Percentiles rank a stretch among this genome's conserved stretches.
phyloP scores from a whole-genome alignment of 2,113 vertebrate genomes.

The Myotis davidii region DNA sequence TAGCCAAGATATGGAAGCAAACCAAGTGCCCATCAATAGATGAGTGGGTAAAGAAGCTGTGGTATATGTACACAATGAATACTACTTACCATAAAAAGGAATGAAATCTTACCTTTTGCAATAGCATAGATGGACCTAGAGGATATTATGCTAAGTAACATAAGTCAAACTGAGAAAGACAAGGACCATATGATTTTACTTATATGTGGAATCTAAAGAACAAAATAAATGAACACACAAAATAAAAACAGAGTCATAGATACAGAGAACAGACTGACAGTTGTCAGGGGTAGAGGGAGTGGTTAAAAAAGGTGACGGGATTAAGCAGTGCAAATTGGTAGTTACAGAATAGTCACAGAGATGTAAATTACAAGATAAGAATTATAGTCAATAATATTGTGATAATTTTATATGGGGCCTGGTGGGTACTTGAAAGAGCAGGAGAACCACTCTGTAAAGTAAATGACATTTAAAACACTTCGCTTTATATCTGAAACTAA shows the following conservation, averaged over 20 bases:
- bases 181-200: not conserved
- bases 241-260: not conserved
- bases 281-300: not conserved
- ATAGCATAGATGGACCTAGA: not conserved
- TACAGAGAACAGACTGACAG: not conserved
- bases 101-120: not conserved
- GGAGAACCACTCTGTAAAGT: not conserved
- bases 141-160: not conserved
- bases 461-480: not conserved
- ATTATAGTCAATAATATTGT: not conserved
- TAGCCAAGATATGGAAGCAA: too few relatives aligned
- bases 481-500: not conserved
- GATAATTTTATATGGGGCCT: not conserved
- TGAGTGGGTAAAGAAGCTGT: not conserved
- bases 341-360: not conserved
- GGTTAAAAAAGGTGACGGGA: not conserved
- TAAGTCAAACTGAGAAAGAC: not conserved
- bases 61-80: not conserved
- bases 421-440: not conserved
- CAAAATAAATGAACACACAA: not conserved
- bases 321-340: not conserved
- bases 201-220: not conserved
- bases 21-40: not conserved
- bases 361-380: accelerated
- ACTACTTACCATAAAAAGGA: too few relatives aligned